Base-by-base conservation (phyloP, 2,888 invertebrate genomes). In the Hemicrepidius hirtus region DNA sequence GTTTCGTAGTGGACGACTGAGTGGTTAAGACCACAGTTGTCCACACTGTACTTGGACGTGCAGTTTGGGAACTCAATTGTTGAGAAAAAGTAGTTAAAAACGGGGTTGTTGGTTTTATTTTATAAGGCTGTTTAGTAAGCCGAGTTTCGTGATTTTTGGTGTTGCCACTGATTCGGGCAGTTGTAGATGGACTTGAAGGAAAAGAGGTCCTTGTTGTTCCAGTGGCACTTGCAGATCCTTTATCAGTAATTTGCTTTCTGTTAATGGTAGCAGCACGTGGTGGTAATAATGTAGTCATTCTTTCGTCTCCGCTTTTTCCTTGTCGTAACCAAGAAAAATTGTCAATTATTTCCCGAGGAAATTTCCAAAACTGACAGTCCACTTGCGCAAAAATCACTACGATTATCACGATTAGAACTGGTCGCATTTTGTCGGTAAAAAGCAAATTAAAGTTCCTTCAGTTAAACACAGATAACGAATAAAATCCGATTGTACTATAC, bases 11-110 rank as follows among this genome's bases (percentile, higher is more conserved):
- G 85, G 85, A 86, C 84, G 86, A 81, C 83, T 84, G 82, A 83
- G 87, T 86, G 86, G 88, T 87, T 84, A 88, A 88, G 35, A 76
- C 64, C 44, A 76, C 71, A 49, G 88, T 88, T 86, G 88, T 87
- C 84, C 80, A 86, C 83, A 85, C 82, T 68, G 78, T 70, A 50
- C 68, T 76, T 21, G 69, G 70, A 28, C 55, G 60, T 24, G 68
- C 35, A 4, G 70, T 21, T 40, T 66, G 68, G 1, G 68, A 62
- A 5, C 75, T 73, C 40, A 73, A 77, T 53, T 57, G 65, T 66
- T 71, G 72, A 62, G 72, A 50, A 40, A 68, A 59, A 68, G 76
- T 55, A 50, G 74, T 75, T 40, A 66, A 68, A 73, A 78, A 68
- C n/a, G 75, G 62, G 50, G 76, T 76, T 63, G 77, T 77, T 77